These are phyloP conservation scores for Prochilodus magdalenae DNA, from an alignment of 2,113 vertebrate genomes.

Conservation along the genomic window DNA sequence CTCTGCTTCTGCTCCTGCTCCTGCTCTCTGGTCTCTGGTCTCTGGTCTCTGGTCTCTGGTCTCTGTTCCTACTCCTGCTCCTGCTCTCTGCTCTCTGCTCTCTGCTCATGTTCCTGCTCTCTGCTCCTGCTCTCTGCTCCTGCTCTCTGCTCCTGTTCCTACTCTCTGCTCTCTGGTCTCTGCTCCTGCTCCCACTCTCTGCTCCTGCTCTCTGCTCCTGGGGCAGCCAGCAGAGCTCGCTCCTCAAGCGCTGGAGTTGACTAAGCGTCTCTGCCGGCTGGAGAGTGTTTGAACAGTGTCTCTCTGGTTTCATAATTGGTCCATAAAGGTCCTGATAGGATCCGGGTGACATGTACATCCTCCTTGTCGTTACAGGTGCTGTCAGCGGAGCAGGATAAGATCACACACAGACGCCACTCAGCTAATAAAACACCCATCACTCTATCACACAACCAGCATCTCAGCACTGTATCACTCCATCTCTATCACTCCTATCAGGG, in stretches of 20 bases:
- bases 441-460: not conserved
- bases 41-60: too few relatives aligned
- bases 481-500: too few relatives aligned
- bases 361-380: constrained; percentile 17
- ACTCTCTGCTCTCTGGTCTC: too few relatives aligned
- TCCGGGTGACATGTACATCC: constrained; percentile 43
- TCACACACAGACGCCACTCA: not conserved
- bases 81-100: too few relatives aligned
- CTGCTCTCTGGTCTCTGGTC: too few relatives aligned
- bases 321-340: constrained; percentile 41
- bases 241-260: not conserved
- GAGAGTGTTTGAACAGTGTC: constrained; percentile 43
- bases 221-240: not conserved
- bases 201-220: not conserved
- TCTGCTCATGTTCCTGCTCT: too few relatives aligned
- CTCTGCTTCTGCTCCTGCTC: too few relatives aligned
- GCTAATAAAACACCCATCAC: not conserved
- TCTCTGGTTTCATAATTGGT: constrained; percentile 37
- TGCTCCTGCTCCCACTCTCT: too few relatives aligned
- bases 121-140: too few relatives aligned
- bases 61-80: too few relatives aligned
- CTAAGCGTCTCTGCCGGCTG: constrained; percentile 27
- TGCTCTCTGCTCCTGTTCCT: too few relatives aligned
- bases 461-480: not conserved
- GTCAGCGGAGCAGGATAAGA: constrained; percentile 1